Evolutionary conservation across 2,888 invertebrate genomes (phyloP), one percentile per base, ranked within the genome.

Genomic region (Carterocephalus palaemon): DNA sequence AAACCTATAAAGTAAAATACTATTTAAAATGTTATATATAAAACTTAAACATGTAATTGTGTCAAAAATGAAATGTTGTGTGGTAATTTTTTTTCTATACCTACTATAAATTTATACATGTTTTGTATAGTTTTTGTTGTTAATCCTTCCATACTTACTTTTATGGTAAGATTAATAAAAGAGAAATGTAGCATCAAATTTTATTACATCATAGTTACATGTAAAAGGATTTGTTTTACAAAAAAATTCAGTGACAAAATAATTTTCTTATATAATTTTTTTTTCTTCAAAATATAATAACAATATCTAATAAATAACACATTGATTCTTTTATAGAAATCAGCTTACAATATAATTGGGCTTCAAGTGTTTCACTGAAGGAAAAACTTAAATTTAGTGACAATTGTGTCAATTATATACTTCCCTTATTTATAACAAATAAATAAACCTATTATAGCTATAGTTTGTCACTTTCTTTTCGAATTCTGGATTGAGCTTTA

Each of bases 121-220:
- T n/a, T n/a, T n/a, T n/a, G 2, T 23, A n/a, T 23, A 5, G 8
- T 23, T 23, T 24, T 24, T 4, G 3, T 1, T 9, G 10, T 8
- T 8, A 22, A n/a, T 22, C 22, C 22, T 22, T 22, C 12, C 12
- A 26, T 26, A 2, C 12, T 26, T 26, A 24, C 6, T 24, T 13
- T 26, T 2, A 2, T 28, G 52, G 6, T 13, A 20, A 10, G 6
- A 6, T 6, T 26, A 51, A 41, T 32, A 29, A 52, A 47, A 54
- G 12, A 3, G 29, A 26, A 32, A 36, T 13, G 20, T 37, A 34
- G 43, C 46, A 41, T 53, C 38, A 52, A 50, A 51, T 53, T 51
- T 51, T 58, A 56, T 56, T 53, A 56, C 48, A 53, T n/a, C 49
- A 54, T 54, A 46, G 49, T 48, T n/a, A 53, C 48, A 54, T 51